Base-by-base conservation (phyloP, 1,140 invertebrate species). In the Nephila pilipes region DNA sequence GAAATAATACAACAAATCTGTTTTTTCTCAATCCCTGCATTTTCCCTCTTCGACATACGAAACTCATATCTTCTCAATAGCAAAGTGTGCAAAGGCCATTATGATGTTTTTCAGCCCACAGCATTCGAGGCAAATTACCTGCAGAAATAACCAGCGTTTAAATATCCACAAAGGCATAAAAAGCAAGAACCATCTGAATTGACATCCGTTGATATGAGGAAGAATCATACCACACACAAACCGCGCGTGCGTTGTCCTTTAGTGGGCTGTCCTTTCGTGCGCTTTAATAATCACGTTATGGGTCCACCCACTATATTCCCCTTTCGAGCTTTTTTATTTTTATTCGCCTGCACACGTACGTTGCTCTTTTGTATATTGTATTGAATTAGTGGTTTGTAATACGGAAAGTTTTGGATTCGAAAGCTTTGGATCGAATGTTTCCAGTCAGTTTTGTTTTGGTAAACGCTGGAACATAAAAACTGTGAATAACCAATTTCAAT, bases 281-380 rank as follows among this genome's bases (percentile, higher is more conserved):
- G 38, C 38, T 10, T n/a, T 81, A 55, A 55, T 81, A 81, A 81
- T 81, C 80, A 81, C 80, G 80, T 81, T 81, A 81, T 46, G 6
- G 80, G 38, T 54, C 80, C 46, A 54, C 80, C 75, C 75, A 80
- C 36, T 32, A 32, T 80, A 80, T 46, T 38, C 75, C 80, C 80
- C 79, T 46, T 20, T 81, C 69, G 25, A 16, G 3, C 16, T 20
- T 16, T 14, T 75, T 29, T 75, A 16, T 69, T 69, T 69, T 5
- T 60, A 25, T 65, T 1, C 8, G 69, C 69, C 2, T 16, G 69
- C 32, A 75, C 69, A 29, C 69, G 69, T 20, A 18, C 29, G 20
- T 36, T 60, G 69, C 2, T 32, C 12, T 75, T 32, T 29, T 2
- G 16, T 75, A 75, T 75, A 16, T 29, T 2, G 16, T 75, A 75